These are phyloP conservation scores for Sinocyclocheilus anshuiensis DNA, from an alignment of 2,113 vertebrate species.

Conservation along the genomic window DNA sequence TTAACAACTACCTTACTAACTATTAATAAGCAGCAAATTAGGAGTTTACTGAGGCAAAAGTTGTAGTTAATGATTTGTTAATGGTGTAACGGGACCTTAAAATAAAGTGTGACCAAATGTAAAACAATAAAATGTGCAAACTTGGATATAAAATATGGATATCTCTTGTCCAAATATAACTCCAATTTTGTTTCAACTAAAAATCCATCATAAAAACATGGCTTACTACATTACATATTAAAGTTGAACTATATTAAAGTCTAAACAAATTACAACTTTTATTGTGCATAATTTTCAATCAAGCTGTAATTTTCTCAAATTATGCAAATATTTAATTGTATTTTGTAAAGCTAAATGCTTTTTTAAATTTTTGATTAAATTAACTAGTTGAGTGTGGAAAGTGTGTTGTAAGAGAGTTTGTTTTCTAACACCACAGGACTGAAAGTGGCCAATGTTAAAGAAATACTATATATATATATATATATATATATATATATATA, in stretches of 20 bases:
- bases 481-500: too few species aligned
- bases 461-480: background rate
- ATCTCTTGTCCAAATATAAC: too few species aligned
- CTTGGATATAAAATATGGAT: background rate
- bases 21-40: too few species aligned
- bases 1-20: too few species aligned
- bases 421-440: background rate
- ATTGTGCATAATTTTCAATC: too few species aligned
- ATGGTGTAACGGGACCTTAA: too few species aligned
- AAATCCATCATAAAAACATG: background rate
- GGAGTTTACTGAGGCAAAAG: too few species aligned
- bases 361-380: too few species aligned
- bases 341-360: background rate
- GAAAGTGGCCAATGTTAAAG: background rate
- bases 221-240: background rate
- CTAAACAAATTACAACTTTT: background rate
- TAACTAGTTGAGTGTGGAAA: background rate
- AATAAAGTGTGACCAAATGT: too few species aligned
- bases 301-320: too few species aligned
- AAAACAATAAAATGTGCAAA: background rate
- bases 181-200: too few species aligned
- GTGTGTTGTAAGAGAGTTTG: background rate
- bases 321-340: background rate
- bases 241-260: background rate
- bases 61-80: background rate